Base-by-base conservation (phyloP, 2,113 vertebrate species). In the Oreochromis niloticus region DNA sequence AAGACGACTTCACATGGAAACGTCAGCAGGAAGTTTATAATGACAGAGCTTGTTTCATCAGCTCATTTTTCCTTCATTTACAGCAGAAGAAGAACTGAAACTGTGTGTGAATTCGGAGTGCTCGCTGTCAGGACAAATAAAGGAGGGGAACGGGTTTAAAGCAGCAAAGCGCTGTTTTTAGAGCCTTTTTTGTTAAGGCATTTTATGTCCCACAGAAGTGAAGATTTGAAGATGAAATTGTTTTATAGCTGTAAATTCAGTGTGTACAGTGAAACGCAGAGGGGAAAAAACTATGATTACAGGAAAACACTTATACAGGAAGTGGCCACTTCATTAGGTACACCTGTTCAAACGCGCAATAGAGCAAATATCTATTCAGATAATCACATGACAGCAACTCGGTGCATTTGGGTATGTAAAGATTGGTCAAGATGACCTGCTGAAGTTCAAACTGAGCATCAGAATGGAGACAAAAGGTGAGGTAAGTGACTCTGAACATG, bases 41-140 rank as follows among this genome's bases (percentile, higher is more conserved):
- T 66, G 32, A 36, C 0, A 0, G 7, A 0, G 12, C 0, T 24
- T 13, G 12, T 24, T 43, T 43, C 30, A 34, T 19, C 59, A 63
- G 59, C 5, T 63, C 59, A 34, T 63, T 61, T 63, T 63, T 4
- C 16, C 59, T 34, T 34, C 3, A 63, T 71, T 71, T 43, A 43
- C 66, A 71, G 3, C 7, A 9, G n/a, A 36, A 24, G 39, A 41
- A 43, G 39, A 36, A 71, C n/a, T 24, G 4, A 71, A 43, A 71
- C 8, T 6, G 12, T 71, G 63, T 68, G 63, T 0, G 39, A n/a
- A 43, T 71, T 2, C n/a, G 24, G 36, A 71, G 63, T 0, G 10
- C 6, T 68, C 1, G 19, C 63, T 68, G 63, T 41, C 63, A 22
- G 66, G 12, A 71, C n/a, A 71, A 16, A 43, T n/a, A 71, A 43